A percentile compares a stretch with the other conserved stretches of the same genome.
phyloP scores from a whole-genome alignment of 37 sponge, comb jelly and placozoan species.

The Spongilla lacustris region DNA sequence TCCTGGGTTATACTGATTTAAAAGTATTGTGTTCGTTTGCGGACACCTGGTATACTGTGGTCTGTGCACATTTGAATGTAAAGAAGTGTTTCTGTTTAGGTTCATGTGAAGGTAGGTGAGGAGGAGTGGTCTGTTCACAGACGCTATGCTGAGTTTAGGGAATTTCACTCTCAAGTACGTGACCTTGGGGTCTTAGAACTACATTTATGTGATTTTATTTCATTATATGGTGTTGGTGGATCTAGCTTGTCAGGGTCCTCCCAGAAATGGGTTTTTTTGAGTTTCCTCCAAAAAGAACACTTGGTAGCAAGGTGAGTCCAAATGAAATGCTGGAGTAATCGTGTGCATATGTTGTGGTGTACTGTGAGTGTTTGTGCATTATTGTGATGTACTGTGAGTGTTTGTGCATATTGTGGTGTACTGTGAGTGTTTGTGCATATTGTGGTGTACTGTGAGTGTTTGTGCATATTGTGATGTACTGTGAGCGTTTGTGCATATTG shows the following conservation, averaged over 20 bases:
- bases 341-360: no score
- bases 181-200: no score
- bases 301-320: slow-evolving; percentile 71
- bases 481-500: no score
- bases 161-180: slow-evolving; percentile 80
- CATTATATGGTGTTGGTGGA: neutral
- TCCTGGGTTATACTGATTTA: no score
- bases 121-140: slow-evolving; percentile 98
- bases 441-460: neutral
- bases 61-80: no score
- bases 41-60: no score
- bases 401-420: neutral
- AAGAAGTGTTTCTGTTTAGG: slow-evolving; percentile 5
- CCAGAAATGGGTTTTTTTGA: slow-evolving; percentile 57
- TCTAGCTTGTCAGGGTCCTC: slow-evolving; percentile 18
- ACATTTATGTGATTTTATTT: neutral
- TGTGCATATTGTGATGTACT: neutral
- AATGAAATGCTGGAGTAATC: no score
- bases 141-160: slow-evolving; percentile 90
- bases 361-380: no score
- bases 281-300: slow-evolving; percentile 90
- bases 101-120: slow-evolving; percentile 55
- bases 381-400: no score
- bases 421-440: neutral
- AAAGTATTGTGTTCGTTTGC: no score